A percentile compares a stretch with the other conserved stretches of the same genome.
Evolutionary conservation across 1,140 invertebrate species (phyloP).

Genomic region (Araneus ventricosus): DNA sequence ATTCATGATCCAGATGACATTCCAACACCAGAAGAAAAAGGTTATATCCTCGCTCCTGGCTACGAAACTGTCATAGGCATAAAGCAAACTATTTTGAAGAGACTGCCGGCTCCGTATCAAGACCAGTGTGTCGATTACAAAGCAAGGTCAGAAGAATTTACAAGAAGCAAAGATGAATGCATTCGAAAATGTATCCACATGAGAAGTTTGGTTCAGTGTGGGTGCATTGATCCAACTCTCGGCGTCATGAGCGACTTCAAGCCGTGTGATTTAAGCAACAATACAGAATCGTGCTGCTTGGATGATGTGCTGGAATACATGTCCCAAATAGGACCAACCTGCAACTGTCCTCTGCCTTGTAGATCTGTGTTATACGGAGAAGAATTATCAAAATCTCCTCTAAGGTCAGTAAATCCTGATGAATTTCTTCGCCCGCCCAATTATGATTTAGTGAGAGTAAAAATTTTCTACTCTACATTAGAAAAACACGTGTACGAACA

Average conservation of each 20-base stretch:
- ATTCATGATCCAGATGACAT: slow-evolving; percentile 79
- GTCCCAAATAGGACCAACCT: background rate
- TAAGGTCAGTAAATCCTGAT: background rate
- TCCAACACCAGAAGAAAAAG: slow-evolving; percentile 80
- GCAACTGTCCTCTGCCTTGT: background rate
- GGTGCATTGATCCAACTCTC: background rate
- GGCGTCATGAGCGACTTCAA: background rate
- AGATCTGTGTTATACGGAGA: background rate
- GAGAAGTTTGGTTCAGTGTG: background rate
- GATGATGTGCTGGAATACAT: background rate
- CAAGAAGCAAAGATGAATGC: background rate
- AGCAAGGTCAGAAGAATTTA: background rate
- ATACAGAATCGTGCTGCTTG: background rate
- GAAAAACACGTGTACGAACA: background rate
- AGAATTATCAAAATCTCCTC: background rate
- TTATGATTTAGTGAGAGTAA: background rate
- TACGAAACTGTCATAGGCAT: slow-evolving; percentile 78
- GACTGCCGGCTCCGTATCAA: background rate
- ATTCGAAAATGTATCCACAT: background rate
- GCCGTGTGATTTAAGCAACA: background rate
- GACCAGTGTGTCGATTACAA: background rate
- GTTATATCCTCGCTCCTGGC: slow-evolving; percentile 79
- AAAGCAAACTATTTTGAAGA: background rate
- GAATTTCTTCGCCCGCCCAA: too few species aligned
- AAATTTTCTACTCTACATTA: background rate